Percentiles rank a stretch among this genome's conserved stretches.
Evolutionary conservation across 2,888 invertebrate species (phyloP).

Genomic region (Meandrusa payeni): DNA sequence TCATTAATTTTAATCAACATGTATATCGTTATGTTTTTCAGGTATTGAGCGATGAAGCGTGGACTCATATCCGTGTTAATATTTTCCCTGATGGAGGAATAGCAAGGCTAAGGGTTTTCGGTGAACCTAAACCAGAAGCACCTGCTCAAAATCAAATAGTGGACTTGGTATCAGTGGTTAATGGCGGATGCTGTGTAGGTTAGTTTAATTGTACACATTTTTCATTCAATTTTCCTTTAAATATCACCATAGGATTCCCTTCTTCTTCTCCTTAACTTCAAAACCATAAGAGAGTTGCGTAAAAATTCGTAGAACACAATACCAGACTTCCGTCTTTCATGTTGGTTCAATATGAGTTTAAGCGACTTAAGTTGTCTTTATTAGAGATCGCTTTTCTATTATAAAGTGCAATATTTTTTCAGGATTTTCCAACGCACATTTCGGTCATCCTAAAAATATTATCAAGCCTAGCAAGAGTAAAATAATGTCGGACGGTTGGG

Average conservation of each 20-base stretch:
- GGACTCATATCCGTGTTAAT: slow-evolving; percentile 82
- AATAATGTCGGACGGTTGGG: slow-evolving; percentile 84
- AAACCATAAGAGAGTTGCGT: too few species aligned
- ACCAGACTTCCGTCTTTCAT: too few species aligned
- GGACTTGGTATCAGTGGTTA: slow-evolving; percentile 75
- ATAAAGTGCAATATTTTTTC: slow-evolving; percentile 15
- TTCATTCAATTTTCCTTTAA: too few species aligned
- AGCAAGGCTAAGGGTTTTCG: slow-evolving; percentile 81
- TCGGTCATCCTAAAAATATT: slow-evolving; percentile 82
- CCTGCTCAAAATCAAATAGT: slow-evolving; percentile 58
- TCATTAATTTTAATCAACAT: too few species aligned
- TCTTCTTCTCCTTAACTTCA: too few species aligned
- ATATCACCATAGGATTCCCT: too few species aligned
- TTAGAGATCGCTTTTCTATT: too few species aligned
- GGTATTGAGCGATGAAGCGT: slow-evolving; percentile 71
- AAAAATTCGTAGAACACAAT: too few species aligned
- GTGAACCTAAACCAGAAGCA: slow-evolving; percentile 65
- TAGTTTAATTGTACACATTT: slow-evolving; percentile 8
- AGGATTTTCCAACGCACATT: slow-evolving; percentile 83
- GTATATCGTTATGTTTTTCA: slow-evolving; percentile 35
- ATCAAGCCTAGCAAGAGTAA: slow-evolving; percentile 73
- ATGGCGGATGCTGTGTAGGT: slow-evolving; percentile 79
- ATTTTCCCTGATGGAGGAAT: slow-evolving; percentile 84
- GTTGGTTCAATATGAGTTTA: too few species aligned
- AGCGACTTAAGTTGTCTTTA: too few species aligned